These are phyloP conservation scores for Syrrhaptes paradoxus DNA, from an alignment of 2,113 vertebrate species.

Conservation along the genomic window DNA sequence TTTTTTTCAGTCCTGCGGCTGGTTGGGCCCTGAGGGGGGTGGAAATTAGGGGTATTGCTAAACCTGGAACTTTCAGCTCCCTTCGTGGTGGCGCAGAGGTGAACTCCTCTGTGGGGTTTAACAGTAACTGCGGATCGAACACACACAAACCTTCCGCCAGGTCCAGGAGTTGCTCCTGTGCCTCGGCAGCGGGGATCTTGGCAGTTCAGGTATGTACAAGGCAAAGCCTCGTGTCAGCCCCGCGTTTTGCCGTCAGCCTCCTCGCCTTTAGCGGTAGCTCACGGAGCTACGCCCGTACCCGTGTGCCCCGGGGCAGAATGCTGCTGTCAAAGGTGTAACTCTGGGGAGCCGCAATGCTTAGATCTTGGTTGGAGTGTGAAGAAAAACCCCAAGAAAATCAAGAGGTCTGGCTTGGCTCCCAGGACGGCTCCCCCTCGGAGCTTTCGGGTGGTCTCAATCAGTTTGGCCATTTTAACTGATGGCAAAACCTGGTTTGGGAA, in stretches of 20 bases:
- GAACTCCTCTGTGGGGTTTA: conserved; percentile 71
- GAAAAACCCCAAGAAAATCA: not conserved
- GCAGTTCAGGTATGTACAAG: conserved; percentile 51
- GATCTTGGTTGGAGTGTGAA: conserved; percentile 10
- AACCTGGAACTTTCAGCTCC: conserved; percentile 79
- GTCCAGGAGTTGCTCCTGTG: conserved; percentile 40
- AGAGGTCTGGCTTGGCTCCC: not conserved
- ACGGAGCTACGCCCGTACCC: not conserved
- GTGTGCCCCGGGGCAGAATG: not conserved
- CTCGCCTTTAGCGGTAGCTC: not conserved
- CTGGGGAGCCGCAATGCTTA: not conserved
- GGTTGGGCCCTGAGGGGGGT: conserved; percentile 33
- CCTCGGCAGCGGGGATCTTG: not conserved
- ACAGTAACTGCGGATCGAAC: conserved; percentile 72
- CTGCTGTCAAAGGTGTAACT: not conserved
- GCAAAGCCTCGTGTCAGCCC: conserved; percentile 30
- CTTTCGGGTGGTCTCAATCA: conserved; percentile 54
- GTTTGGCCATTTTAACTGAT: conserved; percentile 68
- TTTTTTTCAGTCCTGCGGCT: conserved; percentile 61
- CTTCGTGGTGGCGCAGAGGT: conserved; percentile 71
- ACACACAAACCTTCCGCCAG: conserved; percentile 76
- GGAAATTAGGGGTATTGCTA: conserved; percentile 47
- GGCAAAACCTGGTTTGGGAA: conserved; percentile 71
- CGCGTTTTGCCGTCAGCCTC: conserved; percentile 9
- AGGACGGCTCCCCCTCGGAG: conserved; percentile 53